Percentiles rank a stretch among this genome's conserved stretches.
Conservation (phyloP, 2,888 invertebrate species). For the Nowickia ferox region DNA sequence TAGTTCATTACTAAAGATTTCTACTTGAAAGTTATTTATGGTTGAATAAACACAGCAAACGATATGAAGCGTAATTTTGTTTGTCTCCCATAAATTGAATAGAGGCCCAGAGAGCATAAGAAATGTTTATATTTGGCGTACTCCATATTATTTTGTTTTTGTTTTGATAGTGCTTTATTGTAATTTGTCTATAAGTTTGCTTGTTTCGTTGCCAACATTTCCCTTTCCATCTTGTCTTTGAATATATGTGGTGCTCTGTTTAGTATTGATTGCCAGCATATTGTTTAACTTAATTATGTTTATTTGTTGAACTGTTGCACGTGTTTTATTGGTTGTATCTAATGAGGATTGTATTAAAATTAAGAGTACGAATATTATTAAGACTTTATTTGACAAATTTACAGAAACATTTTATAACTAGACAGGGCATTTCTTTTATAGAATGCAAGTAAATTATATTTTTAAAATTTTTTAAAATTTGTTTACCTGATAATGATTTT, state of each 20-base stretch:
- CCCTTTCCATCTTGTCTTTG: neutral
- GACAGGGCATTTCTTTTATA: neutral
- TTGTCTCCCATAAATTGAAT: constrained; percentile 8
- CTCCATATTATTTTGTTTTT: neutral
- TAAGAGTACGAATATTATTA: neutral
- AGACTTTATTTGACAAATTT: neutral
- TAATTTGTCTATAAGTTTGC: neutral
- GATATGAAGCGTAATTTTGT: constrained; percentile 8
- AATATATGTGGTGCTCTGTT: neutral
- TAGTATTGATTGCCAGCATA: constrained; percentile 2
- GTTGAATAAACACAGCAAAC: constrained; percentile 30
- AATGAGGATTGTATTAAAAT: constrained; percentile 14
- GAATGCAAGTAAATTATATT: neutral
- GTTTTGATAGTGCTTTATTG: neutral
- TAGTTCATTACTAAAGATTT: constrained; percentile 27
- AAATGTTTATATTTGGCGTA: constrained; percentile 17
- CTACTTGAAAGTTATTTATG: constrained; percentile 44
- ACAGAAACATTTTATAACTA: neutral
- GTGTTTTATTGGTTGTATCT: constrained; percentile 13
- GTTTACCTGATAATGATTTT: no score
- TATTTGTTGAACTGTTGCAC: neutral
- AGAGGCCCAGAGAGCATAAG: neutral
- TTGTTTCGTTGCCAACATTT: constrained; percentile 17
- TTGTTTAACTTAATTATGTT: neutral
- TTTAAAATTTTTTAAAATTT: no score